Percentiles rank a stretch among this genome's conserved stretches.
Conservation (phyloP, 2,888 invertebrate species). For the Allolobophora icterica region DNA sequence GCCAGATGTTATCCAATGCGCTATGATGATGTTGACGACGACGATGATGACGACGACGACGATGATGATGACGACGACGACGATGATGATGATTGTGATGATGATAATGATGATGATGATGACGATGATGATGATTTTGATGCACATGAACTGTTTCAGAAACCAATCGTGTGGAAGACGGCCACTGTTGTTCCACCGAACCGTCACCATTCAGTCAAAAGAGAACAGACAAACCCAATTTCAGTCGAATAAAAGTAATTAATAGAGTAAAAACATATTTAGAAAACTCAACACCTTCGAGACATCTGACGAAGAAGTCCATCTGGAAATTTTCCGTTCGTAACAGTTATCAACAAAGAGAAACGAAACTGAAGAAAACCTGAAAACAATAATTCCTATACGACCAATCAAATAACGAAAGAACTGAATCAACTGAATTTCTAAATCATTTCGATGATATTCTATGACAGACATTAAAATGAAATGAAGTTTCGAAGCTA, state of each 20-base stretch:
- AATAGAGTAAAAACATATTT: background rate
- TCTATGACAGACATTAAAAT: background rate
- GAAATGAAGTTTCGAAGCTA: background rate
- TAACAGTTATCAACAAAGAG: background rate
- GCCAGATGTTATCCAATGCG: too few relatives aligned
- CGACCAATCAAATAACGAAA: background rate
- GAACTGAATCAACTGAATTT: background rate
- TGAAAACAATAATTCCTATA: too few relatives aligned
- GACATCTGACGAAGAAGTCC: background rate
- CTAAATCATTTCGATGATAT: background rate
- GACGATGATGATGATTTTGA: background rate
- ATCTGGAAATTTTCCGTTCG: background rate
- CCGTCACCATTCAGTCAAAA: background rate
- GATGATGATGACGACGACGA: background rate
- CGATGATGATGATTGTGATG: background rate
- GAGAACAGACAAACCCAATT: background rate
- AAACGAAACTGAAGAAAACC: background rate
- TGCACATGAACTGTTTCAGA: background rate
- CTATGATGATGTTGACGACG: too few relatives aligned
- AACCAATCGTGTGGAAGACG: slow-evolving; percentile 25
- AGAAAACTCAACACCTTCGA: background rate
- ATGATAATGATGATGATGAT: background rate
- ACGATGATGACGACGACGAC: too few relatives aligned
- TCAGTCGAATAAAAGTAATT: background rate
- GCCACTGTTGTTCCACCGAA: background rate